A percentile compares a stretch with the other conserved stretches of the same genome.
Conservation (phyloP, 1,140 invertebrate genomes). For the Diploscapter pachys region DNA sequence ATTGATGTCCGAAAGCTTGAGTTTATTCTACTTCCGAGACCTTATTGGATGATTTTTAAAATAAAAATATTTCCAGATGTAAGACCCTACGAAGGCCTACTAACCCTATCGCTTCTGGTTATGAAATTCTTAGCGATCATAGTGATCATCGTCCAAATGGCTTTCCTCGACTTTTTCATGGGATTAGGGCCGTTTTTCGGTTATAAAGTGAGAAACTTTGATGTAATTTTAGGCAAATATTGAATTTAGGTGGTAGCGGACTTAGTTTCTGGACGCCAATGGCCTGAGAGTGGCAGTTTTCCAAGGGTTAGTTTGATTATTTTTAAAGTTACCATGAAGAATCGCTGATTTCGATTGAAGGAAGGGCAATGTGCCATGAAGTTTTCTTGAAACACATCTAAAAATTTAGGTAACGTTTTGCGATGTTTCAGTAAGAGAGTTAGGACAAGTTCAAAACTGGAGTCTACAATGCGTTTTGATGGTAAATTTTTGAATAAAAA, state of each 20-base stretch:
- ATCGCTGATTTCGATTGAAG: neutral
- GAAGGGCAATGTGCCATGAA: neutral
- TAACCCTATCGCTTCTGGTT: slow-evolving; percentile 12
- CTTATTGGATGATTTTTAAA: too few relatives aligned
- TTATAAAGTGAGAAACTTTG: neutral
- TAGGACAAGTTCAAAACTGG: slow-evolving; percentile 59
- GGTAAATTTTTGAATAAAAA: slow-evolving; percentile 13
- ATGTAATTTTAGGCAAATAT: slow-evolving; percentile 4
- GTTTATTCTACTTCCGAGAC: too few relatives aligned
- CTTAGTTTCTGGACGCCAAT: slow-evolving; percentile 58
- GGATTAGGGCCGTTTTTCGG: slow-evolving; percentile 10
- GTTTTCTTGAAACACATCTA: neutral
- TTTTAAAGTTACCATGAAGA: neutral
- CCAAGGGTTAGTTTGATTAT: slow-evolving; percentile 61
- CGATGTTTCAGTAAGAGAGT: slow-evolving; percentile 43
- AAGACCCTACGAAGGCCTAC: too few relatives aligned
- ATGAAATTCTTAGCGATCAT: slow-evolving; percentile 21
- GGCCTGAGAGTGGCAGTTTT: slow-evolving; percentile 60
- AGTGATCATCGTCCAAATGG: slow-evolving; percentile 14
- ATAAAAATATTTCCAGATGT: too few relatives aligned
- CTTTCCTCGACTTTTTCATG: slow-evolving; percentile 23
- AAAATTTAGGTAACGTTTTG: slow-evolving; percentile 59
- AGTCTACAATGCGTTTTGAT: slow-evolving; percentile 59
- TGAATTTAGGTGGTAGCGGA: slow-evolving; percentile 56
- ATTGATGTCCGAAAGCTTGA: too few relatives aligned